Conservation (phyloP, 2,113 vertebrate species). For the Neomonachus schauinslandi region DNA sequence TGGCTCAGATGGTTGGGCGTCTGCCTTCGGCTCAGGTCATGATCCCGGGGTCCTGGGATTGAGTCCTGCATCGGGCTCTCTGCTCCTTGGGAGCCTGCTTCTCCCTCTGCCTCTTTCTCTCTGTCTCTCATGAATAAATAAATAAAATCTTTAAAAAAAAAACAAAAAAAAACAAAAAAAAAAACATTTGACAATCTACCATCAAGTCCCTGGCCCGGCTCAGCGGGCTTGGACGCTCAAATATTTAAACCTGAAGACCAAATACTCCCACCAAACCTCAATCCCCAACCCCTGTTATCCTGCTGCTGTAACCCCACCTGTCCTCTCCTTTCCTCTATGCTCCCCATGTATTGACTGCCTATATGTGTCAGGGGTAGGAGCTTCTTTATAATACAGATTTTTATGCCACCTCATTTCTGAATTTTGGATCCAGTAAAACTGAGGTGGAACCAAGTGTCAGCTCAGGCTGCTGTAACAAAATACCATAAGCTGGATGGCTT, state of each 20-base stretch:
- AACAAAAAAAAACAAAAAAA: too few relatives aligned
- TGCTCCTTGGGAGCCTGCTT: too few relatives aligned
- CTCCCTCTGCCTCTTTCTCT: too few relatives aligned
- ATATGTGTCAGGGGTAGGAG: neutral
- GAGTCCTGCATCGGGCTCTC: too few relatives aligned
- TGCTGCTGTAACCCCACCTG: accelerated
- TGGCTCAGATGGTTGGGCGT: too few relatives aligned
- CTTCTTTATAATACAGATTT: neutral
- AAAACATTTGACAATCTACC: neutral
- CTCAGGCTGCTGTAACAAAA: neutral
- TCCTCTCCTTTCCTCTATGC: neutral
- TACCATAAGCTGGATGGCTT: neutral
- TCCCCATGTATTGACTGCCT: neutral
- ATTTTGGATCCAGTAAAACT: neutral
- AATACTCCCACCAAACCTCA: neutral
- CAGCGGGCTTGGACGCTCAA: neutral
- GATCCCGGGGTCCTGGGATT: too few relatives aligned
- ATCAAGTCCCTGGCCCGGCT: neutral
- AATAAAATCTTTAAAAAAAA: too few relatives aligned
- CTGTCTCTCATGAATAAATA: too few relatives aligned
- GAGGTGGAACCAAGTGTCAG: neutral
- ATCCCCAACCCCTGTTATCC: neutral
- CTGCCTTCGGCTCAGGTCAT: too few relatives aligned
- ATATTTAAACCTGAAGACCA: neutral
- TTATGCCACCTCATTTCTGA: neutral